These are phyloP conservation scores for Dendronephthya gigantea DNA, from an alignment of 64 coral and sea anemone species.

Conservation along the genomic window DNA sequence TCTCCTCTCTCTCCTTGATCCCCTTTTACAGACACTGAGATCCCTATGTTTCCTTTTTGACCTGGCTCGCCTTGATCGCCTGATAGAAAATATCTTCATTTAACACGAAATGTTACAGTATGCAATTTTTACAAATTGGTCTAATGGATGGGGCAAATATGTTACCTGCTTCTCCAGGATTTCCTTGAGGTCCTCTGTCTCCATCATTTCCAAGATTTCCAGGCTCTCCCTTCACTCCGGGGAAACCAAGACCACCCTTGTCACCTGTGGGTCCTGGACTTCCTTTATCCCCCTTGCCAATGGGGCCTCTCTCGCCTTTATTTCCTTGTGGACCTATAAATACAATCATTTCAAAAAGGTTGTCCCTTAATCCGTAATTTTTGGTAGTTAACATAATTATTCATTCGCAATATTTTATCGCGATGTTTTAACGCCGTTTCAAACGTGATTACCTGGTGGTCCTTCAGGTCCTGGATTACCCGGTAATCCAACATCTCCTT, in stretches of 20 bases:
- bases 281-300: slow-evolving; percentile 12
- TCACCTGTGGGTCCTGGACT: neutral
- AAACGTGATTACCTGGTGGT: neutral
- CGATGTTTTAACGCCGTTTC: too few relatives aligned
- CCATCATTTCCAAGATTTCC: slow-evolving; percentile 28
- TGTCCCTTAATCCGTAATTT: too few relatives aligned
- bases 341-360: too few relatives aligned
- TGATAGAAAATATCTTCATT: neutral
- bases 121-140: neutral
- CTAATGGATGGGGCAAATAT: neutral
- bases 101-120: neutral
- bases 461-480: slow-evolving; percentile 17
- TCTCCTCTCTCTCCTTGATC: slow-evolving; percentile 27
- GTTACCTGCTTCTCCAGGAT: slow-evolving; percentile 29
- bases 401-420: too few relatives aligned
- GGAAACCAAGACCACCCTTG: slow-evolving; percentile 9
- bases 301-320: slow-evolving; percentile 14
- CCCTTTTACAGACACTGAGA: neutral
- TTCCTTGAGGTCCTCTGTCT: slow-evolving; percentile 25
- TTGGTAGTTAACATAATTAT: too few relatives aligned
- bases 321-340: slow-evolving; percentile 28
- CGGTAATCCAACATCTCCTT: slow-evolving; percentile 1
- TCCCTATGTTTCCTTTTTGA: neutral
- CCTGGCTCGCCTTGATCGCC: slow-evolving; percentile 34
- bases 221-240: neutral